phyloP scores from a whole-genome alignment of 2,888 invertebrate genomes.

The Rhaphigaster nebulosa region DNA sequence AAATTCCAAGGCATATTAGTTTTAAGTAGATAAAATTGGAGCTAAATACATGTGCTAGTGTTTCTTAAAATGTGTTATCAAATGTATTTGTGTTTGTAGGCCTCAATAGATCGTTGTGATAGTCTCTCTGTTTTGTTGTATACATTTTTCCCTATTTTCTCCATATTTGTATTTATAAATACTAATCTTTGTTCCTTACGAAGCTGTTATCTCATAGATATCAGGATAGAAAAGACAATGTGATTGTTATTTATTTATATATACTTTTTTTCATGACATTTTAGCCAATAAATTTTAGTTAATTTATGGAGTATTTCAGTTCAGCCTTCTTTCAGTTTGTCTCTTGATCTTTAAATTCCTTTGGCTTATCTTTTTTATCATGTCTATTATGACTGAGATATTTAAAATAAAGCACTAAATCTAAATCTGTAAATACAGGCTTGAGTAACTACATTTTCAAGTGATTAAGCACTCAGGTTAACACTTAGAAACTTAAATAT shows the following conservation, averaged over 20 bases:
- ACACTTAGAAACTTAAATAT: too few relatives aligned
- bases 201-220: not conserved
- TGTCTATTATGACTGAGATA: not conserved
- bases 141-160: not conserved
- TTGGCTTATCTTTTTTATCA: not conserved
- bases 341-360: not conserved
- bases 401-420: not conserved
- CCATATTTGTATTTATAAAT: not conserved
- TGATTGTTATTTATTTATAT: not conserved
- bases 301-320: not conserved
- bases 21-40: conserved; percentile 6
- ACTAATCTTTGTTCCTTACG: not conserved
- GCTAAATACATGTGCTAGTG: conserved; percentile 36
- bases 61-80: conserved; percentile 6
- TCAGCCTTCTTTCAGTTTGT: not conserved
- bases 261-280: not conserved
- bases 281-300: conserved; percentile 3
- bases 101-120: not conserved
- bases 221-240: not conserved
- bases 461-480: too few relatives aligned
- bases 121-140: not conserved
- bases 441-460: not conserved
- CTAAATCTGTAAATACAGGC: not conserved
- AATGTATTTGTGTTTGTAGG: not conserved
- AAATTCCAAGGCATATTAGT: conserved; percentile 29